phyloP scores from a whole-genome alignment of 92 coral and sea anemone species.

The Ricordea florida region DNA sequence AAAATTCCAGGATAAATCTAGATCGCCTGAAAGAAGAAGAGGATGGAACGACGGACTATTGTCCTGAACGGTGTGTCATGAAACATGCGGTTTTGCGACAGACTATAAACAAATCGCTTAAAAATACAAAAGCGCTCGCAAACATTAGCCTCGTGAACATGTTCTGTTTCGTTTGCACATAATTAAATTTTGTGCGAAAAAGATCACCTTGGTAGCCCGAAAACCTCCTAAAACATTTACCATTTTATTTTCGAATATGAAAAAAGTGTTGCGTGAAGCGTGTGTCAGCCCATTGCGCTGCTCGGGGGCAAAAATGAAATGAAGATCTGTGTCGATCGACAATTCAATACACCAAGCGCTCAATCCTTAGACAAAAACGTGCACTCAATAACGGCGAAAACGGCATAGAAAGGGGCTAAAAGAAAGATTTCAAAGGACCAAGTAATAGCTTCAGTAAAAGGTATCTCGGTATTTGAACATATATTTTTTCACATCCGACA shows the following conservation, averaged over 20 bases:
- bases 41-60: conserved; percentile 1
- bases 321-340: conserved; percentile 4
- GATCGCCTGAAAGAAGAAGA: conserved; percentile 2
- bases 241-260: background rate
- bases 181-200: conserved; percentile 10
- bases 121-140: background rate
- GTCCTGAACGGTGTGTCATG: conserved; percentile 23
- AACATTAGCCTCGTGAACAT: conserved; percentile 5
- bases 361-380: no score
- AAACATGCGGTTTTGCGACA: conserved; percentile 18
- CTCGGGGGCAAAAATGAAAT: conserved; percentile 37
- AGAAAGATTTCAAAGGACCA: conserved; percentile 16
- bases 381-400: no score
- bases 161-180: conserved; percentile 1
- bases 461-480: background rate
- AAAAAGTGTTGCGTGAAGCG: conserved; percentile 20
- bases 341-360: no score
- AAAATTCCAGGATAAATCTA: background rate
- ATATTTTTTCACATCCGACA: conserved; percentile 36
- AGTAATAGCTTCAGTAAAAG: background rate
- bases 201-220: conserved; percentile 26
- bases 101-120: conserved; percentile 13
- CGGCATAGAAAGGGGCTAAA: no score
- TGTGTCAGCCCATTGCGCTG: conserved; percentile 2
- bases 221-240: background rate